Conservation (phyloP, 2,113 vertebrate species). For the Agapornis roseicollis region DNA sequence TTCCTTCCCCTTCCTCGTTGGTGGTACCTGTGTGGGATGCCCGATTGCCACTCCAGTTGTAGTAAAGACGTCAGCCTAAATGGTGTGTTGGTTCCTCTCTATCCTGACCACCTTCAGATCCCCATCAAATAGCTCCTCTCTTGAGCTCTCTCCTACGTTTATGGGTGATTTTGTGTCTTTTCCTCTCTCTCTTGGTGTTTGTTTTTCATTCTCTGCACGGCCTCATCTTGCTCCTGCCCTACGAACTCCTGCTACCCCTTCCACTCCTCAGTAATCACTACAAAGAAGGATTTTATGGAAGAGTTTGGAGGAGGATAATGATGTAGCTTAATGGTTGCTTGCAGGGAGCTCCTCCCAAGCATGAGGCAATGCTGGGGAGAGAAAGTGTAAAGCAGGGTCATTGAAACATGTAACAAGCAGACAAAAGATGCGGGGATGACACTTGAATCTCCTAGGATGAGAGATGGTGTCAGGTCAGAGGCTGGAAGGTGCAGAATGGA, state of each 20-base stretch:
- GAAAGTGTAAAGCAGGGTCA: neutral
- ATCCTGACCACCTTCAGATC: neutral
- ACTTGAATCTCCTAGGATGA: neutral
- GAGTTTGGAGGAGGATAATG: constrained; percentile 31
- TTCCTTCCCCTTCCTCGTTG: neutral
- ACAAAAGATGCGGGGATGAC: neutral
- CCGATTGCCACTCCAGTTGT: constrained; percentile 13
- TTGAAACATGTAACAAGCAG: neutral
- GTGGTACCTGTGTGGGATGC: constrained; percentile 14
- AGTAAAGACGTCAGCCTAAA: neutral
- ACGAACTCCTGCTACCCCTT: neutral
- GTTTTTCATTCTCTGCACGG: neutral
- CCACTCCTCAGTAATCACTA: neutral
- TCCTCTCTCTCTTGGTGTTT: neutral
- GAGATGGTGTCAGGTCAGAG: neutral
- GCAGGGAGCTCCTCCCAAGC: neutral
- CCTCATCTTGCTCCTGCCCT: neutral
- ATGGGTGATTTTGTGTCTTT: neutral
- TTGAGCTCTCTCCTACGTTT: neutral
- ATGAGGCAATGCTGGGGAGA: neutral
- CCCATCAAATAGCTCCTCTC: neutral
- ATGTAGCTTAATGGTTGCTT: neutral
- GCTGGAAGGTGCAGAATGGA: neutral
- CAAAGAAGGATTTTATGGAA: constrained; percentile 24
- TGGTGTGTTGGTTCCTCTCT: neutral